Conservation (phyloP, 2,797 vertebrate species). For the Amphiprion clarkii region DNA sequence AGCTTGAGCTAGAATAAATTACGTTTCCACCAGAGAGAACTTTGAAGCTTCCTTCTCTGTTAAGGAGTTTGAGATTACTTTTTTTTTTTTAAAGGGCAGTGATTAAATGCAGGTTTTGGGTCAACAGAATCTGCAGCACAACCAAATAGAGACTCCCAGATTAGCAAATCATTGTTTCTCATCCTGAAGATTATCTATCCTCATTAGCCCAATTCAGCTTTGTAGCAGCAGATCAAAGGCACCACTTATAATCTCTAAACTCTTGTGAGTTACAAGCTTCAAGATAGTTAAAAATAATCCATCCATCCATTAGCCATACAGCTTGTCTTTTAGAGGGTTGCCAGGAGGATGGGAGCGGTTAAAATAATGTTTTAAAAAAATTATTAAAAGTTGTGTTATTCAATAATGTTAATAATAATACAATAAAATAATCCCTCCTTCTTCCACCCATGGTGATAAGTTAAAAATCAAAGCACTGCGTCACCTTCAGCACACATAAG, state of each 20-base stretch:
- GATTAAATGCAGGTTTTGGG: constrained; percentile 25
- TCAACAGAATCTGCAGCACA: neutral
- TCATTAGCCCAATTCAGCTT: constrained; percentile 42
- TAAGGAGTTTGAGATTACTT: neutral
- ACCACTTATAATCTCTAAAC: constrained; percentile 27
- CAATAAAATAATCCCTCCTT: neutral
- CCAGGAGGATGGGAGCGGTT: too few species aligned
- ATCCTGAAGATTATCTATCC: constrained; percentile 12
- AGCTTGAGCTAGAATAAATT: constrained; percentile 14
- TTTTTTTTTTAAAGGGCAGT: neutral
- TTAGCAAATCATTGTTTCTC: constrained; percentile 1
- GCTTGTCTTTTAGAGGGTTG: neutral
- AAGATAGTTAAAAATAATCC: constrained; percentile 1
- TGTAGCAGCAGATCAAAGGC: constrained; percentile 49
- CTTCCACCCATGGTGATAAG: neutral
- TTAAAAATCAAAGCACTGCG: neutral
- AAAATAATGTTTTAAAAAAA: too few species aligned
- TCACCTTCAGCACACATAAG: neutral
- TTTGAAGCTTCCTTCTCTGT: constrained; percentile 2
- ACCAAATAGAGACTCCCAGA: constrained; percentile 24
- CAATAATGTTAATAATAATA: too few species aligned
- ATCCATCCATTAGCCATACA: neutral
- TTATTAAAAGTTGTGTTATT: too few species aligned
- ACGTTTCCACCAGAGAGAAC: neutral
- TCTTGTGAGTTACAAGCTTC: constrained; percentile 8